Percentiles rank a stretch among this genome's conserved stretches.
Evolutionary conservation across 2,797 vertebrate genomes (phyloP).

Genomic region (Coregonus suidteri): DNA sequence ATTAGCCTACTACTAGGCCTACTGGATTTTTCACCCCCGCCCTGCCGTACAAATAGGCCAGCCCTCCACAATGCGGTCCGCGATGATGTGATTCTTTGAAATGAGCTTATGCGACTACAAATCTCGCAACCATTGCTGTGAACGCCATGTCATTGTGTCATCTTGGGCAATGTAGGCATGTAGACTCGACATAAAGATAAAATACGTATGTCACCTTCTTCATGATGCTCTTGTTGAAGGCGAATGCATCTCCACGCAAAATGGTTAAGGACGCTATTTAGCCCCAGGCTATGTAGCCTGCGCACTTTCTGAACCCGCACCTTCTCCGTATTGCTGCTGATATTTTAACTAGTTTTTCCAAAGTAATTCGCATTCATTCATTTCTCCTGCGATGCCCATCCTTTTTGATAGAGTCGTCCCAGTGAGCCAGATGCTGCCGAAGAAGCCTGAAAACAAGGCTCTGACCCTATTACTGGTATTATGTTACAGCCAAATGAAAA

Average conservation of each 20-base stretch:
- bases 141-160: not conserved
- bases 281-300: not conserved
- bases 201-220: not conserved
- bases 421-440: not conserved
- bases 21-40: conserved; percentile 79
- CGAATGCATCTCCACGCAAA: not conserved
- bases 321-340: not conserved
- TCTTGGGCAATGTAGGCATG: not conserved
- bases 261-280: not conserved
- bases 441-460: not conserved
- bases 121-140: conserved; percentile 15
- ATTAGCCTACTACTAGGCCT: conserved; percentile 60
- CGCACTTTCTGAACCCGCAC: not conserved
- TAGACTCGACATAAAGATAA: not conserved
- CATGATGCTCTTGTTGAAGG: not conserved
- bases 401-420: not conserved
- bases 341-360: not conserved
- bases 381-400: not conserved
- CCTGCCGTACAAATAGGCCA: conserved; percentile 73
- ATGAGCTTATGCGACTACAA: conserved; percentile 15
- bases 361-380: not conserved
- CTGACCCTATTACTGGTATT: not conserved
- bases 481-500: not conserved
- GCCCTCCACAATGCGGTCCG: conserved; percentile 8
- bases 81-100: conserved; percentile 26